Evolutionary conservation across 2,888 invertebrate genomes (phyloP).

Genomic region (Mystacides longicornis): DNA sequence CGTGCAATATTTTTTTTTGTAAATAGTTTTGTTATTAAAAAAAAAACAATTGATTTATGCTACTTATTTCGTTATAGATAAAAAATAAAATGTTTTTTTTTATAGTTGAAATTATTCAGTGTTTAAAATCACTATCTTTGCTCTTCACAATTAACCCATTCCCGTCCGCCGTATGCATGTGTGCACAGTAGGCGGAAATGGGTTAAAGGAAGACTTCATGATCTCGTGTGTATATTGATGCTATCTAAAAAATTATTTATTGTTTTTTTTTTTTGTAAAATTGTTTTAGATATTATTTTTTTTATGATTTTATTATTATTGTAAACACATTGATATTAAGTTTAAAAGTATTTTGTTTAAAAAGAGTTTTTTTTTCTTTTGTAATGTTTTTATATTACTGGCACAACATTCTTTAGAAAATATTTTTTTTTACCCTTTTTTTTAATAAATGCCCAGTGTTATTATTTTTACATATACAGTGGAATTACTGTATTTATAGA

Average conservation of each 20-base stretch:
- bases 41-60: background rate
- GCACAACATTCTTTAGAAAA: background rate
- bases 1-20: background rate
- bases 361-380: no score
- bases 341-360: background rate
- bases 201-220: no score
- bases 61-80: background rate
- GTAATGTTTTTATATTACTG: background rate
- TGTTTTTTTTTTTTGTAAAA: background rate
- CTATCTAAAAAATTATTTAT: background rate
- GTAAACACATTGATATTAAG: background rate
- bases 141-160: no score
- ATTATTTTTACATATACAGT: background rate
- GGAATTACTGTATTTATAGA: slow-evolving; percentile 8
- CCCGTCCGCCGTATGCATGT: no score
- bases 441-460: background rate
- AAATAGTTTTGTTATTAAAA: background rate
- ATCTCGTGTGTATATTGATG: no score
- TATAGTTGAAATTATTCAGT: background rate
- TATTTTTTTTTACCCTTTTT: background rate
- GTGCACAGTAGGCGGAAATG: no score
- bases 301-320: background rate
- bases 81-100: background rate
- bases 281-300: background rate
- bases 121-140: no score